Evolutionary conservation across 2,888 invertebrate genomes (phyloP).

Genomic region (Allolobophora icterica): DNA sequence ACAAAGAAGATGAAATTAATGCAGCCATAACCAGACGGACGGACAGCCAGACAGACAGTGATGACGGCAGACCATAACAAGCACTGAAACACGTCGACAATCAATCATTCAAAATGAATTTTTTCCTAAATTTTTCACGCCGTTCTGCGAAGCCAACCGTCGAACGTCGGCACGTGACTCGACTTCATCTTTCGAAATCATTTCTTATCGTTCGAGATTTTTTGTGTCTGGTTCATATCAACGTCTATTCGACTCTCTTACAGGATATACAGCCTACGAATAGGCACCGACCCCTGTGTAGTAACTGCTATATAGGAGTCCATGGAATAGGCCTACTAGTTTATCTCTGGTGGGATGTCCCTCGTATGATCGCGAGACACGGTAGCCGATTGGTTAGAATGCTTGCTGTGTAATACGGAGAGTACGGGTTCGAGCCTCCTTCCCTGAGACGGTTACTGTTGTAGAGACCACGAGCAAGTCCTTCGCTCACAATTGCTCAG

Average conservation of each 20-base stretch:
- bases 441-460: no score
- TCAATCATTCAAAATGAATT: neutral
- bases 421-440: no score
- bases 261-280: neutral
- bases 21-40: neutral
- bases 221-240: neutral
- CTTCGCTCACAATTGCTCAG: no score
- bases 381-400: no score
- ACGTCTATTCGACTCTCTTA: neutral
- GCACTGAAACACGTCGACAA: neutral
- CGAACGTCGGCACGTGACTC: neutral
- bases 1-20: neutral
- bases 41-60: conserved; percentile 19
- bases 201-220: neutral
- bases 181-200: neutral
- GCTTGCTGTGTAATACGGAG: no score
- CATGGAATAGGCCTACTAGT: no score
- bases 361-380: no score
- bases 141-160: no score
- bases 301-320: no score
- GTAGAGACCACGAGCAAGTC: no score
- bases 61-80: neutral
- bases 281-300: no score
- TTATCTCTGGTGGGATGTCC: no score
- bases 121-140: neutral